Percentiles rank a stretch among this genome's conserved stretches.
phyloP scores from a whole-genome alignment of 2,797 vertebrate genomes.

The Synanceia verrucosa region DNA sequence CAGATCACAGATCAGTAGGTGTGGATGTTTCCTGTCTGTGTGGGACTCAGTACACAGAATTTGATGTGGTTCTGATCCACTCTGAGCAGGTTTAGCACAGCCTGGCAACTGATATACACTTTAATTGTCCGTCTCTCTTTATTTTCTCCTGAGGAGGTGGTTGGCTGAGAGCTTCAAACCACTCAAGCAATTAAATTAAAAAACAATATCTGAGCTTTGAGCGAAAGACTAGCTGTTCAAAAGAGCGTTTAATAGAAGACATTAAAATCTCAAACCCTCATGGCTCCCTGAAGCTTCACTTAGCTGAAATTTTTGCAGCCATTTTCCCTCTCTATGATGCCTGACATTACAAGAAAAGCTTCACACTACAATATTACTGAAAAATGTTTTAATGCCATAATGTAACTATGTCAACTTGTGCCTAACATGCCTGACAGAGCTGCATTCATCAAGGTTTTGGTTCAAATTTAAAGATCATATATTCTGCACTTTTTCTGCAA shows the following conservation, averaged over 20 bases:
- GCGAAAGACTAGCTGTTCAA: slow-evolving; percentile 3
- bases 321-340: background rate
- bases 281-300: slow-evolving; percentile 11
- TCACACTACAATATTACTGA: background rate
- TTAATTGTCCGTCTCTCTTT: background rate
- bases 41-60: background rate
- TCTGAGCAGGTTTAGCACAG: background rate
- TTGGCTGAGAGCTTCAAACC: background rate
- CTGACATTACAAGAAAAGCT: background rate
- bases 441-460: too few relatives aligned
- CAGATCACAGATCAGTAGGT: background rate
- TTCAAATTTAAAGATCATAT: too few relatives aligned
- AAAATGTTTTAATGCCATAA: too few relatives aligned
- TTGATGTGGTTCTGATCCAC: background rate
- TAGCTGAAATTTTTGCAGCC: background rate
- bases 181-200: slow-evolving; percentile 19
- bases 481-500: too few relatives aligned
- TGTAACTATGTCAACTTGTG: too few relatives aligned
- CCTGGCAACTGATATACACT: background rate
- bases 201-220: slow-evolving; percentile 9
- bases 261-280: slow-evolving; percentile 9
- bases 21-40: background rate
- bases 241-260: slow-evolving; percentile 1
- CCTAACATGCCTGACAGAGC: too few relatives aligned
- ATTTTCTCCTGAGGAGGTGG: background rate